Conservation (phyloP, 2,888 invertebrate species). For the Drosophila fungiperda region DNA sequence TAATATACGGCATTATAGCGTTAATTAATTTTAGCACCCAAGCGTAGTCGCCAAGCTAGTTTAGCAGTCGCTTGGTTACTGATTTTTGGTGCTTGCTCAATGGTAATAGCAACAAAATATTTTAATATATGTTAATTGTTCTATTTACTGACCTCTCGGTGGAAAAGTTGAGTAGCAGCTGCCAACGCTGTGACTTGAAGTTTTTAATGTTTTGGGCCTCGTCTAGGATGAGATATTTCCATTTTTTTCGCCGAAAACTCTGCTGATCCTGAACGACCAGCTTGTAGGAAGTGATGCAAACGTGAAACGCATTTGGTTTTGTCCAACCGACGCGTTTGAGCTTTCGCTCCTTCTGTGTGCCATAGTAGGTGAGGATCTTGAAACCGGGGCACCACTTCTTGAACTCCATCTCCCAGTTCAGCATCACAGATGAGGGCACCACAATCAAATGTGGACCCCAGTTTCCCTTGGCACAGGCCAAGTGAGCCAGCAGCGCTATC, state of each 20-base stretch:
- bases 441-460: constrained; percentile 99
- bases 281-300: constrained; percentile 99
- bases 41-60: constrained; percentile 84
- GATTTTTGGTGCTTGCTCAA: constrained; percentile 72
- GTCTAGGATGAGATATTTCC: constrained; percentile 99
- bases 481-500: constrained; percentile 96
- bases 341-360: constrained; percentile 97
- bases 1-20: constrained; percentile 69
- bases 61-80: constrained; percentile 79
- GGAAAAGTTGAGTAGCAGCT: constrained; percentile 96
- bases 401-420: constrained; percentile 99
- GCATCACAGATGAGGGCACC: constrained; percentile 99
- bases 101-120: background rate
- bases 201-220: constrained; percentile 99
- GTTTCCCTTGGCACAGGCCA: constrained; percentile 94
- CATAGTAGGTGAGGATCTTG: constrained; percentile 99
- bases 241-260: constrained; percentile 97
- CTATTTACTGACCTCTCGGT: constrained; percentile 90
- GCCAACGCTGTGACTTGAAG: constrained; percentile 99
- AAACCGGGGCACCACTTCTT: constrained; percentile 99
- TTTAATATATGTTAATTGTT: background rate
- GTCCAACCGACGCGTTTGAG: constrained; percentile 98
- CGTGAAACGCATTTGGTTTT: constrained; percentile 98
- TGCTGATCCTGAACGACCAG: constrained; percentile 99
- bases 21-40: constrained; percentile 80